Evolutionary conservation across 2,888 invertebrate genomes (phyloP).

Genomic region (Chydorus sphaericus): DNA sequence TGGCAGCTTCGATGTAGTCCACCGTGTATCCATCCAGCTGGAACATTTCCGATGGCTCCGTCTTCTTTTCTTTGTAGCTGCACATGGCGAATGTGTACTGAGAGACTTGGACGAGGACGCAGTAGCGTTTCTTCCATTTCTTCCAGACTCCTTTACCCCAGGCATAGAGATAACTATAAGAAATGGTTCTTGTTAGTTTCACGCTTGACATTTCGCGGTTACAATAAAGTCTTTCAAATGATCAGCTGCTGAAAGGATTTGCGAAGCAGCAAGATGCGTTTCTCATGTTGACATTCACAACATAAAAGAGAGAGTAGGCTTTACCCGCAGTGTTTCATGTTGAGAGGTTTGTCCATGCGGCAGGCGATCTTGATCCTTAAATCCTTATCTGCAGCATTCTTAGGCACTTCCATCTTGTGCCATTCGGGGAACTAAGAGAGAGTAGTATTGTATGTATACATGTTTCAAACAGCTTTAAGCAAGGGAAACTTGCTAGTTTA

Average conservation of each 20-base stretch:
- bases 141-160: conserved; percentile 96
- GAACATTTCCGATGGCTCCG: conserved; percentile 99
- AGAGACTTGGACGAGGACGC: conserved; percentile 95
- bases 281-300: neutral
- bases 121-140: conserved; percentile 98
- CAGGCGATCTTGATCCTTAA: conserved; percentile 93
- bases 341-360: conserved; percentile 95
- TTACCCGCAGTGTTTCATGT: conserved; percentile 97
- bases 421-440: conserved; percentile 70
- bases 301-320: conserved; percentile 22
- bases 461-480: neutral
- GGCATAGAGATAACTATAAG: conserved; percentile 63
- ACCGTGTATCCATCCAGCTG: conserved; percentile 98
- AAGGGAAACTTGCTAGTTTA: conserved; percentile 25
- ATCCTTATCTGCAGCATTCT: conserved; percentile 89
- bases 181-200: too few species aligned
- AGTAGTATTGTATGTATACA: neutral
- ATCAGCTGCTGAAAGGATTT: too few species aligned
- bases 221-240: too few species aligned
- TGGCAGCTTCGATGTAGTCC: conserved; percentile 93
- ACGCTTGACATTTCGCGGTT: too few species aligned
- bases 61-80: conserved; percentile 97
- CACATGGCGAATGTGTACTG: conserved; percentile 99
- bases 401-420: conserved; percentile 93
- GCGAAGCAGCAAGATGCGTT: too few species aligned